Base-by-base conservation (phyloP, 2,113 vertebrate genomes). In the Fulica atra region DNA sequence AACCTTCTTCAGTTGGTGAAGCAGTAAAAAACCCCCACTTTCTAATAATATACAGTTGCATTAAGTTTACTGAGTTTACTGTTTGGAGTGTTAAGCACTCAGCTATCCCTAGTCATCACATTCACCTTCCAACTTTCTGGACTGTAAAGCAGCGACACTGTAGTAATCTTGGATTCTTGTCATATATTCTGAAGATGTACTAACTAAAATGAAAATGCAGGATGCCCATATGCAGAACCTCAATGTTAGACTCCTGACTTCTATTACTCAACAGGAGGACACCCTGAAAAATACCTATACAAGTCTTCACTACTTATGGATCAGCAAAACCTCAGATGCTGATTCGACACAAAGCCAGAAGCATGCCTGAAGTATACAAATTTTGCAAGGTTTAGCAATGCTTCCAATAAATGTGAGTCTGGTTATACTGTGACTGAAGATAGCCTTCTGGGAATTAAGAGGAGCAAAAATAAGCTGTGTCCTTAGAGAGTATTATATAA, bases 21-120 rank as follows among this genome's bases (percentile, higher is more conserved):
- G 29, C n/a, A 92, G 44, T 81, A 86, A 92, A 95, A n/a, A n/a
- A n/a, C n/a, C n/a, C n/a, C n/a, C 68, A 68, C 38, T 90, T 70
- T 63, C 50, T 65, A 86, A 80, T 82, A 93, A 89, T 33, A 84
- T 46, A 92, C 24, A 81, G 63, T 19, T 70, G 10, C 28, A 68
- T 74, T 84, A 86, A 88, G 8, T 48, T 48, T 48, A 23, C 48
- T 48, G 48, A 48, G 48, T 81, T 91, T 88, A 88, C 83, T 71
- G 14, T 88, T 69, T 81, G 35, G 42, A 84, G 86, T 40, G 11
- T 81, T 86, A 93, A 86, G 28, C 10, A 79, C 13, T 33, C 10
- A 19, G 19, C 2, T 69, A 57, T 18, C 42, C 24, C 24, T 63
- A 63, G 33, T 83, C 26, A 20, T 7, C n/a, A 38, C 5, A 16